phyloP scores from a whole-genome alignment of 2,888 invertebrate species.

The Troilus luridus region DNA sequence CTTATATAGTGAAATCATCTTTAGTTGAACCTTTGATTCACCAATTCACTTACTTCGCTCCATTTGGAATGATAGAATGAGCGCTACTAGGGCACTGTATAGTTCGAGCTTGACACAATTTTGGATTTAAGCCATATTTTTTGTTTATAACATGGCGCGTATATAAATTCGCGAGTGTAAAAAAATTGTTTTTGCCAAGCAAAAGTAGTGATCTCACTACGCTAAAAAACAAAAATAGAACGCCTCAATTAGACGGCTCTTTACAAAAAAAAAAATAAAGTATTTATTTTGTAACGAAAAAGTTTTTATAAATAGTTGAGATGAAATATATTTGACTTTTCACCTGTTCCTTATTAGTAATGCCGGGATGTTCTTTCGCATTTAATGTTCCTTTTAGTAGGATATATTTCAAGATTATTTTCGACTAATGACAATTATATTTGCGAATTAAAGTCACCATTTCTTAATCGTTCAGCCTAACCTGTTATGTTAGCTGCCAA shows the following conservation, averaged over 20 bases:
- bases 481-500: too few relatives aligned
- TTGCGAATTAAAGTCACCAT: not conserved
- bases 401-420: not conserved
- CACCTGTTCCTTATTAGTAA: not conserved
- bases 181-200: not conserved
- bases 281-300: not conserved
- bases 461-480: not conserved
- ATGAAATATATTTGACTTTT: not conserved
- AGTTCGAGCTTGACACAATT: too few relatives aligned
- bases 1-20: too few relatives aligned
- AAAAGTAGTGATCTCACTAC: not conserved
- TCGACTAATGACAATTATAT: not conserved
- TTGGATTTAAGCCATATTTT: not conserved
- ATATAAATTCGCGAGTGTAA: not conserved
- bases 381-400: not conserved
- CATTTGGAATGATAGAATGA: not conserved
- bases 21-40: not conserved
- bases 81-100: too few relatives aligned
- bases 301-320: not conserved
- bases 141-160: not conserved
- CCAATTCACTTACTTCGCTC: not conserved
- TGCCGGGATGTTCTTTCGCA: not conserved
- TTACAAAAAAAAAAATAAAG: not conserved
- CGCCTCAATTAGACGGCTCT: not conserved
- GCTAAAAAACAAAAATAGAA: not conserved